A percentile compares a stretch with the other conserved stretches of the same genome.
Evolutionary conservation across 2,797 vertebrate species (phyloP).

Genomic region (Triplophysa bombifrons): DNA sequence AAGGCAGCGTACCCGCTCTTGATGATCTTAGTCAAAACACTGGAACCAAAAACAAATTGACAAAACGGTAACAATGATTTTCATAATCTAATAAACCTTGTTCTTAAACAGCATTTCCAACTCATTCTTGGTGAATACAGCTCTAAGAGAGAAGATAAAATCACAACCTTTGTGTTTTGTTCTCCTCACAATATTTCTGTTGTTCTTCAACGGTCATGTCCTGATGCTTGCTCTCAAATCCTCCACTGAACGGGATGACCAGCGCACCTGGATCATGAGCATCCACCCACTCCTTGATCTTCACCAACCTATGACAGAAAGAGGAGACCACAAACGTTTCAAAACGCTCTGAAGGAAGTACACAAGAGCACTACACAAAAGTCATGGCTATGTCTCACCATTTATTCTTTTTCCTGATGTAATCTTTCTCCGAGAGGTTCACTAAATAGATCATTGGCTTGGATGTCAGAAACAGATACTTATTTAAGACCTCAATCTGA

Average conservation of each 20-base stretch:
- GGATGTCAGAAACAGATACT: slow-evolving; percentile 96
- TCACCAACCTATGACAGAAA: slow-evolving; percentile 86
- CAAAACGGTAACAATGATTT: background rate
- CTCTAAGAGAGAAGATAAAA: slow-evolving; percentile 62
- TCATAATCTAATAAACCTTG: background rate
- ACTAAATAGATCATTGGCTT: slow-evolving; percentile 99
- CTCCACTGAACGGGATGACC: slow-evolving; percentile 97
- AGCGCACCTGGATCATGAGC: slow-evolving; percentile 92
- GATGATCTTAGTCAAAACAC: slow-evolving; percentile 97
- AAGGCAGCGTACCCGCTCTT: slow-evolving; percentile 94
- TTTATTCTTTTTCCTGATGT: slow-evolving; percentile 98
- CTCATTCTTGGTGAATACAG: too few species aligned
- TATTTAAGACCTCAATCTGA: slow-evolving; percentile 98
- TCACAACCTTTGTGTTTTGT: slow-evolving; percentile 96
- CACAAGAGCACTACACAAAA: too few species aligned
- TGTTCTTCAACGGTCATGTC: slow-evolving; percentile 96
- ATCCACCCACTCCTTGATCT: slow-evolving; percentile 99
- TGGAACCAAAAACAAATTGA: slow-evolving; percentile 59
- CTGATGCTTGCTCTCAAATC: slow-evolving; percentile 90
- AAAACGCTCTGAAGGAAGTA: background rate
- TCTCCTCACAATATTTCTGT: slow-evolving; percentile 93
- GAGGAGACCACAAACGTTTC: background rate
- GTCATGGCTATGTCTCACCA: slow-evolving; percentile 77
- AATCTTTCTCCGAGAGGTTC: slow-evolving; percentile 98
- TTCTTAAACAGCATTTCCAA: too few species aligned